phyloP scores from a whole-genome alignment of 64 coral and sea anemone species.

The Actinia tenebrosa region DNA sequence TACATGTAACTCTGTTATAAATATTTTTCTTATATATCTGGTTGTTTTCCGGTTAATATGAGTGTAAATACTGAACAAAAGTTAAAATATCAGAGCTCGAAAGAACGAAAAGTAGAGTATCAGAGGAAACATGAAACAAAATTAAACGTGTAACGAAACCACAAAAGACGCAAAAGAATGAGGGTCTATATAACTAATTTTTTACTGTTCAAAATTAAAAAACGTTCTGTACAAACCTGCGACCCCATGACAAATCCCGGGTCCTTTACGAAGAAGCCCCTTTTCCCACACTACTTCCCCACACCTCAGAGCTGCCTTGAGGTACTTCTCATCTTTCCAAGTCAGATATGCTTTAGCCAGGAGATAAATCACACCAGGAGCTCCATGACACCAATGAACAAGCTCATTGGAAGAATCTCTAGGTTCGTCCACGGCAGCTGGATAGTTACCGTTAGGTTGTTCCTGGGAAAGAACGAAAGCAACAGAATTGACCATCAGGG shows the following conservation, averaged over 20 bases:
- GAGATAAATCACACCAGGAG: slow-evolving; percentile 86
- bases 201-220: no score
- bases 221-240: slow-evolving; percentile 36
- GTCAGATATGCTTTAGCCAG: slow-evolving; percentile 83
- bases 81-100: no score
- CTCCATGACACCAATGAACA: slow-evolving; percentile 97
- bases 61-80: no score
- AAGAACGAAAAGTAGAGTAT: not conserved
- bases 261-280: slow-evolving; percentile 81
- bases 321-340: slow-evolving; percentile 88
- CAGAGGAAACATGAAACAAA: not conserved
- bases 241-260: slow-evolving; percentile 96
- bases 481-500: slow-evolving; percentile 37
- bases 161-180: not conserved
- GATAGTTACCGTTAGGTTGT: slow-evolving; percentile 67
- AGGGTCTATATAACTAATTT: no score
- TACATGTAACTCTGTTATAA: no score
- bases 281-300: slow-evolving; percentile 77
- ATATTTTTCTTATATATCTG: no score
- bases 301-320: slow-evolving; percentile 74
- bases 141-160: not conserved
- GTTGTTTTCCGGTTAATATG: no score
- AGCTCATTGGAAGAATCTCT: slow-evolving; percentile 41
- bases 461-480: slow-evolving; percentile 59
- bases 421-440: slow-evolving; percentile 56